A percentile compares a stretch with the other conserved stretches of the same genome.
Conservation (phyloP, 2,113 vertebrate genomes). For the Alligator mississippiensis region DNA sequence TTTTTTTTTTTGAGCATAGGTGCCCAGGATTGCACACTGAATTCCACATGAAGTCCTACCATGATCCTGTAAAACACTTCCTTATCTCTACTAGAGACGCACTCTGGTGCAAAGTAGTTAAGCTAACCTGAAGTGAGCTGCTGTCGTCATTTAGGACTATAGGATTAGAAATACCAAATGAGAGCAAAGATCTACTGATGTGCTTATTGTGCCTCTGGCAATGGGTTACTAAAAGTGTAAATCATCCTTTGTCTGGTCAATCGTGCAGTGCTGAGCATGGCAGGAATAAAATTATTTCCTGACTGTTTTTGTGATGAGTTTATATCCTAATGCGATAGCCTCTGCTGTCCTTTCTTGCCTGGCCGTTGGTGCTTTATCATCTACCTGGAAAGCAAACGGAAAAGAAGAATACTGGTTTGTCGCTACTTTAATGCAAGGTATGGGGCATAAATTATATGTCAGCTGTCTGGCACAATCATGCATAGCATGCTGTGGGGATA, state of each 20-base stretch:
- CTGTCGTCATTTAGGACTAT: background rate
- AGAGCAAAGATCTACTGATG: background rate
- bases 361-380: background rate
- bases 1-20: no score
- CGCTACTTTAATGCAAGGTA: background rate
- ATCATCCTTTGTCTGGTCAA: background rate
- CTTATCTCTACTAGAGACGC: no score
- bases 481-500: background rate
- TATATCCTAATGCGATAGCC: background rate
- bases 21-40: no score
- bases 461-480: background rate
- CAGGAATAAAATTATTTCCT: background rate
- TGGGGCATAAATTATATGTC: background rate
- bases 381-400: background rate
- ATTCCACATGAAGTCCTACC: no score
- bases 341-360: background rate
- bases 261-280: background rate
- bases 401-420: background rate
- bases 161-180: background rate
- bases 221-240: background rate
- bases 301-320: background rate
- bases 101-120: background rate
- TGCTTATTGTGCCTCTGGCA: background rate
- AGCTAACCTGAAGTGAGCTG: background rate
- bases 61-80: no score